Conservation (phyloP, 37 sponge, comb jelly and placozoan genomes). For the Cladorhizidae sp. region DNA sequence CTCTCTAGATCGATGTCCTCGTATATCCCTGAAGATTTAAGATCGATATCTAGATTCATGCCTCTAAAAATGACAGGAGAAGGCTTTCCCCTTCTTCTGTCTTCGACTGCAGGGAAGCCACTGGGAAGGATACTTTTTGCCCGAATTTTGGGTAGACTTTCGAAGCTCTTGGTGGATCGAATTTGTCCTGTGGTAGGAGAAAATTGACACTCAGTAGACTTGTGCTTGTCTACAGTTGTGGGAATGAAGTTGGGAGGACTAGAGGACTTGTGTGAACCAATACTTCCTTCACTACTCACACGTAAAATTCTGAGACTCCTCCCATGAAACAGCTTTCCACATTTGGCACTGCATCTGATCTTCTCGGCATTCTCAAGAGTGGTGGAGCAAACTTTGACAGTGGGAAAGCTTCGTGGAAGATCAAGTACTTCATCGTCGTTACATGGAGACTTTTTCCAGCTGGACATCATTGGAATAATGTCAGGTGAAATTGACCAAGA, state of each 20-base stretch:
- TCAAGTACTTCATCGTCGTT: not conserved
- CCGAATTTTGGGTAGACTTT: not conserved
- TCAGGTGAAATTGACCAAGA: too few relatives aligned
- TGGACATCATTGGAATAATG: too few relatives aligned
- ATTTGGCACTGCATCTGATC: not conserved
- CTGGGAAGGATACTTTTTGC: not conserved
- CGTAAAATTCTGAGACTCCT: not conserved
- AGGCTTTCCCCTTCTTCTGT: not conserved
- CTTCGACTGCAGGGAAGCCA: not conserved
- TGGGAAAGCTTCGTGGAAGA: conserved; percentile 24
- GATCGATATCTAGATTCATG: not conserved
- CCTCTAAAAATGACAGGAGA: not conserved
- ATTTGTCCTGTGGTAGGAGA: too few relatives aligned
- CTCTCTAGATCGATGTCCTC: conserved; percentile 1
- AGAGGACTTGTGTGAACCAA: too few relatives aligned
- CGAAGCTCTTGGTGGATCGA: conserved; percentile 9
- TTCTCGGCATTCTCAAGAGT: not conserved
- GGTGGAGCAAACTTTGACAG: not conserved
- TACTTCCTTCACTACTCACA: not conserved
- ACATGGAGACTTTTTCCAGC: not conserved
- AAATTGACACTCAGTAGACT: too few relatives aligned
- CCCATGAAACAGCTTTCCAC: not conserved
- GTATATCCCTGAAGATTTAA: not conserved
- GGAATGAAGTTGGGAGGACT: too few relatives aligned
- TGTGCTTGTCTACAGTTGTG: too few relatives aligned